A percentile compares a stretch with the other conserved stretches of the same genome.
phyloP scores from a whole-genome alignment of 1,140 invertebrate genomes.

The Bicyclus anynana region DNA sequence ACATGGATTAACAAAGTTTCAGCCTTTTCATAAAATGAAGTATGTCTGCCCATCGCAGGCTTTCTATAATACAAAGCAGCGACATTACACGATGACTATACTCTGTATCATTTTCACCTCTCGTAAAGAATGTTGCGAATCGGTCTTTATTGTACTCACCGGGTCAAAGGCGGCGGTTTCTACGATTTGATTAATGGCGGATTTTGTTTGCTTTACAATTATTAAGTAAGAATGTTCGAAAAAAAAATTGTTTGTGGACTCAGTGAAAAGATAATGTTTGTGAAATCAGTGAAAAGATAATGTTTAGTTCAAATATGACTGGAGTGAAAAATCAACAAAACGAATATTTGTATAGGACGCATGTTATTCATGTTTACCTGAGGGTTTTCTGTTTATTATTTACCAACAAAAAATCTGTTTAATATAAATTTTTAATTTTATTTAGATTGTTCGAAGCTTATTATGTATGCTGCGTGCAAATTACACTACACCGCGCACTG shows the following conservation, averaged over 20 bases:
- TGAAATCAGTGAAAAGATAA: no score
- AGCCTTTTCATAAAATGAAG: no score
- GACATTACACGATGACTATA: slow-evolving; percentile 58
- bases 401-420: no score
- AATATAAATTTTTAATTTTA: no score
- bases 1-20: no score
- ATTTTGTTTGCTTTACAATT: slow-evolving; percentile 39
- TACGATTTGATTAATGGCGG: slow-evolving; percentile 57
- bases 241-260: slow-evolving; percentile 11
- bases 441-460: no score
- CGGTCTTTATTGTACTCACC: slow-evolving; percentile 52
- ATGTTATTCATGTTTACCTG: neutral
- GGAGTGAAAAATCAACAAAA: slow-evolving; percentile 33
- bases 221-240: slow-evolving; percentile 7
- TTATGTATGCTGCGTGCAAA: no score
- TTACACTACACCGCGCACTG: no score
- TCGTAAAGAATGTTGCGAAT: slow-evolving; percentile 41
- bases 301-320: slow-evolving; percentile 16
- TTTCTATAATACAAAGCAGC: no score
- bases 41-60: no score
- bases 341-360: neutral
- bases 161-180: slow-evolving; percentile 44
- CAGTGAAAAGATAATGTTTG: slow-evolving; percentile 4
- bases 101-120: slow-evolving; percentile 68
- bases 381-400: neutral